A percentile compares a stretch with the other conserved stretches of the same genome.
Conservation (phyloP, 2,113 vertebrate genomes). For the Ceuthmochares aereus region DNA sequence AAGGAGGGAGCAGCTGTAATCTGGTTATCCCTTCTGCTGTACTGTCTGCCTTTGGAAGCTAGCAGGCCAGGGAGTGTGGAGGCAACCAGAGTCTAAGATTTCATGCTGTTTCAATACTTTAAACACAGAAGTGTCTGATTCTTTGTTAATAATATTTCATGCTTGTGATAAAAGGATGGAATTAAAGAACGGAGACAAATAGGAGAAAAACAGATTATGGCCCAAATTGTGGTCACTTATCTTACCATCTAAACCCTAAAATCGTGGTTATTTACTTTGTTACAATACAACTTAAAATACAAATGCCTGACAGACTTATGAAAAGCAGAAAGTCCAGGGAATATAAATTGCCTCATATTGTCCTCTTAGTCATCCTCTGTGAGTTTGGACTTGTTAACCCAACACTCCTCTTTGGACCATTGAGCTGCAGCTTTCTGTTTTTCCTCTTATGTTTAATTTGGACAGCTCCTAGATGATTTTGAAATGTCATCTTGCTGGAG, state of each 20-base stretch:
- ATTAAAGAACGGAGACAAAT: background rate
- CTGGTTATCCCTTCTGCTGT: background rate
- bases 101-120: background rate
- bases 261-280: background rate
- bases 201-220: background rate
- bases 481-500: background rate
- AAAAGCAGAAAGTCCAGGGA: background rate
- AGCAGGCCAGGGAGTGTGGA: background rate
- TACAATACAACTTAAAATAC: too few relatives aligned
- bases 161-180: background rate
- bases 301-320: background rate
- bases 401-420: background rate
- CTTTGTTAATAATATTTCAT: background rate
- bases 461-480: background rate
- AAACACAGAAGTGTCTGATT: background rate
- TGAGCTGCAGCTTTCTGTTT: background rate
- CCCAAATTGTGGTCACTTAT: background rate
- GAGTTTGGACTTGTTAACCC: background rate
- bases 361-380: background rate
- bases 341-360: background rate
- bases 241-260: background rate
- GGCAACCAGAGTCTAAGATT: background rate
- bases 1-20: background rate
- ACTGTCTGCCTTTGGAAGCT: background rate
- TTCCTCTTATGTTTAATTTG: background rate